phyloP scores from a whole-genome alignment of 2,797 vertebrate genomes.

The Pseudochirops cupreus region DNA sequence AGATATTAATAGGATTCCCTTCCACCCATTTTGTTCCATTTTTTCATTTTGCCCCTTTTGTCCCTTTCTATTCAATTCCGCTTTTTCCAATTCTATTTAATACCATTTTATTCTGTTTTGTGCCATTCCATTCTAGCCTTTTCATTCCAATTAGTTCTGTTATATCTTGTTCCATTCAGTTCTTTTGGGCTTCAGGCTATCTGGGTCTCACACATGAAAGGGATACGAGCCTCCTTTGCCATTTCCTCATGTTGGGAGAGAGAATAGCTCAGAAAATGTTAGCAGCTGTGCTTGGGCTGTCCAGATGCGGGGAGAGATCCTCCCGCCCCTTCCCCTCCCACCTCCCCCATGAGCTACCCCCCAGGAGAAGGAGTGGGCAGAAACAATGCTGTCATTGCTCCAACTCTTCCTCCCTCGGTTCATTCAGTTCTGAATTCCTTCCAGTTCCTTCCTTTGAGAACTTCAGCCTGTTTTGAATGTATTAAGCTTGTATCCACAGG shows the following conservation, averaged over 20 bases:
- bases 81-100: background rate
- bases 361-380: background rate
- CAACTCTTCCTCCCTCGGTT: background rate
- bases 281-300: background rate
- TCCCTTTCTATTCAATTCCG: background rate
- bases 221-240: background rate
- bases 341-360: background rate
- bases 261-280: background rate
- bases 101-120: background rate
- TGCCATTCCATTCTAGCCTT: background rate
- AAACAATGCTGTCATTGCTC: background rate
- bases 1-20: background rate
- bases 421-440: background rate
- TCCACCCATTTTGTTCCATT: background rate
- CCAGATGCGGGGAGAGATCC: background rate
- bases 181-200: constrained; percentile 1
- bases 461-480: background rate
- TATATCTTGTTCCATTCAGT: background rate
- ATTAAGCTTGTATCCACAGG: background rate
- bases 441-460: background rate
- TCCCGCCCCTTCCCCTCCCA: rapidly evolving
- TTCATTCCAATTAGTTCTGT: background rate
- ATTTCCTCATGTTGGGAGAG: background rate
- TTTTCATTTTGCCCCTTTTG: background rate
- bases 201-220: background rate